Percentiles rank a stretch among this genome's conserved stretches.
Conservation (phyloP, 2,797 vertebrate genomes). For the Hydrophis major region DNA sequence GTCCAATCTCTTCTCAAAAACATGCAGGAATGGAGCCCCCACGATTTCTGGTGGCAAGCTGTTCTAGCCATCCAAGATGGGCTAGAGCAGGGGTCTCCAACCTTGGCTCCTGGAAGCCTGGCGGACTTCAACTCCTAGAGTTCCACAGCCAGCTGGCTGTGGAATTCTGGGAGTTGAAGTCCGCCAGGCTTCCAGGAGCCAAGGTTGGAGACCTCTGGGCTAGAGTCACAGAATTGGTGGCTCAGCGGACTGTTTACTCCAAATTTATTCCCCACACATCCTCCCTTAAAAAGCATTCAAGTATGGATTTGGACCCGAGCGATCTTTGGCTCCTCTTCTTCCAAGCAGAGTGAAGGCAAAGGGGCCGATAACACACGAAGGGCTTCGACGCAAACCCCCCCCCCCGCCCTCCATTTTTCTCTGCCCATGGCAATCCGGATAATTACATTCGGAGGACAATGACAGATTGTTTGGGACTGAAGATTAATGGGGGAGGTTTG, state of each 20-base stretch:
- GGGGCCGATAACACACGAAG: conserved; percentile 1
- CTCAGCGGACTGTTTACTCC: background rate
- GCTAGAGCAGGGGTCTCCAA: too few species aligned
- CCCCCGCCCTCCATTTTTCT: background rate
- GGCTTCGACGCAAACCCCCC: background rate
- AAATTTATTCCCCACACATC: background rate
- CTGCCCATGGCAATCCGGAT: conserved; percentile 19
- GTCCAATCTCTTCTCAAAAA: too few species aligned
- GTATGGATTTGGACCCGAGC: background rate
- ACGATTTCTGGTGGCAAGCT: too few species aligned
- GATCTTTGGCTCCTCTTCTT: background rate
- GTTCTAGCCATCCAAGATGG: background rate
- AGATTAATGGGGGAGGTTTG: conserved; percentile 31
- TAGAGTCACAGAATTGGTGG: background rate
- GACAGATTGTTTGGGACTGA: conserved; percentile 9
- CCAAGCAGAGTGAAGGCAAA: background rate
- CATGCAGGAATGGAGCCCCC: too few species aligned
- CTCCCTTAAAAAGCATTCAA: background rate
- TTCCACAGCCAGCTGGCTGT: too few species aligned
- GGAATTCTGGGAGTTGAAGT: too few species aligned
- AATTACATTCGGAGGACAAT: conserved; percentile 30
- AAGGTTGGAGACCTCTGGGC: too few species aligned
- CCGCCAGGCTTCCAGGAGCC: too few species aligned
- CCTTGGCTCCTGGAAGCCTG: too few species aligned
- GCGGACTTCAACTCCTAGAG: too few species aligned